Evolutionary conservation across 2,113 vertebrate species (phyloP).

Genomic region (Okapia johnstoni): DNA sequence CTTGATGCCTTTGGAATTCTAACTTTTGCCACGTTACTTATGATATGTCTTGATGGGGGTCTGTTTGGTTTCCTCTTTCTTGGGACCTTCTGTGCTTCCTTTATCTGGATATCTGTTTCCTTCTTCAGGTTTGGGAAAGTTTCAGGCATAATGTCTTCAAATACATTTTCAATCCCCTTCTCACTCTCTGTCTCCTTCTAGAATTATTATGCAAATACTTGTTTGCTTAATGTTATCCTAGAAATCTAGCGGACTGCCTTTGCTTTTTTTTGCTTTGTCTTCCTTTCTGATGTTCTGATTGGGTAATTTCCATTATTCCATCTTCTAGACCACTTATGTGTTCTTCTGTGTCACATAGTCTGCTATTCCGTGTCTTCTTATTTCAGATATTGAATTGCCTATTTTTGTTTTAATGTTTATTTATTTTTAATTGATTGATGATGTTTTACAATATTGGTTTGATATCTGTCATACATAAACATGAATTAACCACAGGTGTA

Average conservation of each 20-base stretch:
- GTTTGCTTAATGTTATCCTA: not conserved
- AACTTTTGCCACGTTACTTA: not conserved
- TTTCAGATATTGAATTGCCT: not conserved
- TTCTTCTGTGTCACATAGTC: not conserved
- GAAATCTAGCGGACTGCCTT: not conserved
- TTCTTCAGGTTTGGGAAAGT: not conserved
- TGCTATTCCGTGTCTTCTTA: not conserved
- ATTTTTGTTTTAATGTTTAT: not conserved
- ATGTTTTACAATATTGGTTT: not conserved
- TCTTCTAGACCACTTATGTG: not conserved
- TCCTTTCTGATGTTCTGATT: not conserved
- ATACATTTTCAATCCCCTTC: not conserved
- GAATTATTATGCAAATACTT: not conserved
- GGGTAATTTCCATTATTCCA: not conserved
- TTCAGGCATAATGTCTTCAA: not conserved
- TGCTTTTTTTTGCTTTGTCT: not conserved
- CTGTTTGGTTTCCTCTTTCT: not conserved
- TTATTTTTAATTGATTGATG: not conserved
- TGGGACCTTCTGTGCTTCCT: not conserved
- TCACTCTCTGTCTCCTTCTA: not conserved
- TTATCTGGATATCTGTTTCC: not conserved
- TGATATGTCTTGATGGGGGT: not conserved
- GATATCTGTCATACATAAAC: not conserved
- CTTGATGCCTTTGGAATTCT: not conserved
- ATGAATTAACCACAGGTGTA: not conserved